Evolutionary conservation across 2,113 vertebrate species (phyloP), one percentile per base, ranked within the genome.

Genomic region (Chelonoidis abingdonii): DNA sequence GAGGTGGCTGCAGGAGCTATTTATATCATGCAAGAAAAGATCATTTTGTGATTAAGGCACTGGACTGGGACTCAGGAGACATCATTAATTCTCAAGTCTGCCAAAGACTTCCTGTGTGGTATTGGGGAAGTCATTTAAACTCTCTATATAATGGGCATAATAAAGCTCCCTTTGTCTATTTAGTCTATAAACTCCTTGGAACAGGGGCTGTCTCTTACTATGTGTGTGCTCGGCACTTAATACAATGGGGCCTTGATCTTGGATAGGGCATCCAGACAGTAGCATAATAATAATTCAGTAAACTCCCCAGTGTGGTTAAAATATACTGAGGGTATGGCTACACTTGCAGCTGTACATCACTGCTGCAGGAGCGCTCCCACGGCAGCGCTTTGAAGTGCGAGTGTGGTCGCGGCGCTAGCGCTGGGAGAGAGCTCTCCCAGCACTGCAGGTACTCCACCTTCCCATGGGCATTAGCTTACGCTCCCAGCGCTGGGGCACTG

Each of bases 261-360:
- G 47, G 4, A 19, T 54, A 79, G 57, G 24, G 29, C 1, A 25
- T 41, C 35, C 2, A 56, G 0, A 41, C 76, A 62, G 8, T 25
- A 41, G 52, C 1, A 35, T 10, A 65, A 27, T 0, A 0, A 62
- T 35, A 25, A 78, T 83, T 83, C 31, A 50, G 11, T 31, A 1
- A 5, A 29, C 47, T 54, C 53, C 27, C 11, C 83, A 65, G 86
- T 81, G 47, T 44, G 38, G 72, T 38, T 75, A 41, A 75, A 75
- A 75, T 22, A 72, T 1, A 0, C 13, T 10, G 47, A 49, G 47
- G 47, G 47, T 49, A 10, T 49, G 47, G 47, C 47, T 49, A 49
- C 47, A 49, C 47, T 49, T 49, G 47, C 47, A 49, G 10, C 10
- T 49, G 47, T 49, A 49, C 47, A 49, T 9, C 10, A 8, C 47